Evolutionary conservation across 1,140 invertebrate genomes (phyloP), one percentile per base, ranked within the genome.

Genomic region (Holcopasites calliopsidis): DNA sequence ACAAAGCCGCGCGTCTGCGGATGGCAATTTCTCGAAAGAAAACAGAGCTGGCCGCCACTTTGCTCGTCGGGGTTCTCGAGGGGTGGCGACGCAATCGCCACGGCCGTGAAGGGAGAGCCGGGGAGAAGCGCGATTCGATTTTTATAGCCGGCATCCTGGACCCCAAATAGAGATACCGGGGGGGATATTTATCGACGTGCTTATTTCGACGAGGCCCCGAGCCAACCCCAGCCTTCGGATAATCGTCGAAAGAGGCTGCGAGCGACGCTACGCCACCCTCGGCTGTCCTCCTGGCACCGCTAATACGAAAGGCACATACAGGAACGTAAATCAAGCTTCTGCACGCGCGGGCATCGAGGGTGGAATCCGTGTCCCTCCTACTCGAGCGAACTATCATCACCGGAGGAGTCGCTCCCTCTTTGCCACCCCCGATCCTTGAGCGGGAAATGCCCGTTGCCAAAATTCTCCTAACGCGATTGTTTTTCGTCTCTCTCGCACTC

Each of bases 241-340:
- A 80, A 83, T 83, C 81, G 75, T 76, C 73, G 75, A 50, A 72
- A 80, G 72, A 83, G 80, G 55, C 44, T 61, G 23, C 44, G 55
- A 38, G 54, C 55, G 49, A 38, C 33, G 55, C 11, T 26, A n/a
- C n/a, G 57, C 31, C 60, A 23, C 8, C 13, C 70, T 8, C 52
- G 6, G 23, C 16, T 44, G 58, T 50, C 71, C 35, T 66, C 73
- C 26, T 33, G 26, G 44, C 44, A 33, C 70, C 54, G 54, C 54
- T 76, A 69, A 76, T 76, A 64, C 73, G 44, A 70, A 76, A 58
- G 55, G 54, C 54, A 76, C 66, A 76, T 35, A 49, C 54, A 42
- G 54, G 6, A 10, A 60, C 73, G 65, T 76, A 69, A 69, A 76
- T 76, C 64, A 76, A 76, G 70, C 23, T 35, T 18, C 31, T 44